These are phyloP conservation scores for Glyptemys insculpta DNA, from an alignment of 2,797 vertebrate species.

Conservation along the genomic window DNA sequence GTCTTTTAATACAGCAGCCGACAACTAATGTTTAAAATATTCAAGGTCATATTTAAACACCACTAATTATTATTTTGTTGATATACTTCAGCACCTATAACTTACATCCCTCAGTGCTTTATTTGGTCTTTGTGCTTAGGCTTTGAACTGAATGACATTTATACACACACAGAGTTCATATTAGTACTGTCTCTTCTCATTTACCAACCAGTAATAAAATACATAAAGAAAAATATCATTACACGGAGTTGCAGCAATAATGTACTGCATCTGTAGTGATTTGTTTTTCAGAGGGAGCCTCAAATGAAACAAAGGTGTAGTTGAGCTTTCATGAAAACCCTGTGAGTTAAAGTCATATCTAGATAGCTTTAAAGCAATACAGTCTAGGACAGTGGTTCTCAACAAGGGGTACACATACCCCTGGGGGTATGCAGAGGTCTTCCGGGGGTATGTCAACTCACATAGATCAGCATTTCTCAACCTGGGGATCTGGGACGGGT, in stretches of 20 bases:
- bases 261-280: not conserved
- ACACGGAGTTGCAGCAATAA: not conserved
- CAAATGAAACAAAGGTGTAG: not conserved
- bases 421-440: too few species aligned
- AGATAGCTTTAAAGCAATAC: not conserved
- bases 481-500: too few species aligned
- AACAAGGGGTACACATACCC: too few species aligned
- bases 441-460: too few species aligned
- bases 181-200: not conserved
- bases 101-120: constrained; percentile 13
- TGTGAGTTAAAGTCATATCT: not conserved
- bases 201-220: not conserved
- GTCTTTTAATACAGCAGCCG: not conserved
- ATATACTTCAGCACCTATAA: not conserved
- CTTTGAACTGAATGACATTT: not conserved
- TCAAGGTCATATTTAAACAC: constrained; percentile 10
- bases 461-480: too few species aligned
- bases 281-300: not conserved
- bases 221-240: not conserved
- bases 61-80: not conserved
- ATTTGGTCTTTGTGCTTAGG: constrained; percentile 20
- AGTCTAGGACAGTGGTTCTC: not conserved
- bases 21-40: constrained; percentile 7
- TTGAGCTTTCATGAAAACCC: not conserved
- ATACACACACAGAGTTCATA: not conserved